Evolutionary conservation across 1,140 invertebrate genomes (phyloP).

Genomic region (Cheumatopsyche charites): DNA sequence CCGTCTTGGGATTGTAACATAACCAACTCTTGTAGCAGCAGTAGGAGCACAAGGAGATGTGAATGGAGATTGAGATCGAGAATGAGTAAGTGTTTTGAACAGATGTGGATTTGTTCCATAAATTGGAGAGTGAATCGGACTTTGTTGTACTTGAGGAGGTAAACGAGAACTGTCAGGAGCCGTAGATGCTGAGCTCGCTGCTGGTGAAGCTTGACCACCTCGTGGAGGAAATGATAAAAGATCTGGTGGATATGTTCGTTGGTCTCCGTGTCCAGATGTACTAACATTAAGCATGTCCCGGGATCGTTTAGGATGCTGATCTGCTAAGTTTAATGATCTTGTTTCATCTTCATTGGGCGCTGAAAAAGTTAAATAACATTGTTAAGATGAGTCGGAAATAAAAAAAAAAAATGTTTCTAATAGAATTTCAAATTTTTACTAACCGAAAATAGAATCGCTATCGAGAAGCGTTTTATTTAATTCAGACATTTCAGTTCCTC

Average conservation of each 20-base stretch:
- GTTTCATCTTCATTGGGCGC: conserved; percentile 69
- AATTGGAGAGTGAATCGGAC: conserved; percentile 62
- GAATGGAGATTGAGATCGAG: conserved; percentile 75
- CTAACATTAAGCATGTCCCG: conserved; percentile 59
- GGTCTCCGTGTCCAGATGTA: conserved; percentile 59
- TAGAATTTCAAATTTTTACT: conserved; percentile 51
- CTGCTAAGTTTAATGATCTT: conserved; percentile 64
- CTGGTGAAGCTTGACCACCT: conserved; percentile 69
- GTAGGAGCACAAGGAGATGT: conserved; percentile 62
- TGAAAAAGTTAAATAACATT: conserved; percentile 48
- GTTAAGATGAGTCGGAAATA: background rate
- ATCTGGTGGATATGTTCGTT: conserved; percentile 74
- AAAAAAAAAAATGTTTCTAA: background rate
- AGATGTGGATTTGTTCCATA: conserved; percentile 63
- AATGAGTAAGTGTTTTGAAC: conserved; percentile 74
- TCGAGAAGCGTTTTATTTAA: conserved; percentile 79
- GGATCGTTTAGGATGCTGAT: conserved; percentile 56
- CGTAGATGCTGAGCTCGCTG: conserved; percentile 77
- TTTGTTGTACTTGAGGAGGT: conserved; percentile 60
- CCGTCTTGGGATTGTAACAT: conserved; percentile 83
- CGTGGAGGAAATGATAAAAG: conserved; percentile 77
- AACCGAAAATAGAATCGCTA: conserved; percentile 72
- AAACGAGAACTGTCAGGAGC: conserved; percentile 69
- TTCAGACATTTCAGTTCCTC: conserved; percentile 78
- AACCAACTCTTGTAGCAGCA: conserved; percentile 73